These are phyloP conservation scores for Ornithoptera alexandrae DNA, from an alignment of 2,888 invertebrate genomes.

Conservation along the genomic window DNA sequence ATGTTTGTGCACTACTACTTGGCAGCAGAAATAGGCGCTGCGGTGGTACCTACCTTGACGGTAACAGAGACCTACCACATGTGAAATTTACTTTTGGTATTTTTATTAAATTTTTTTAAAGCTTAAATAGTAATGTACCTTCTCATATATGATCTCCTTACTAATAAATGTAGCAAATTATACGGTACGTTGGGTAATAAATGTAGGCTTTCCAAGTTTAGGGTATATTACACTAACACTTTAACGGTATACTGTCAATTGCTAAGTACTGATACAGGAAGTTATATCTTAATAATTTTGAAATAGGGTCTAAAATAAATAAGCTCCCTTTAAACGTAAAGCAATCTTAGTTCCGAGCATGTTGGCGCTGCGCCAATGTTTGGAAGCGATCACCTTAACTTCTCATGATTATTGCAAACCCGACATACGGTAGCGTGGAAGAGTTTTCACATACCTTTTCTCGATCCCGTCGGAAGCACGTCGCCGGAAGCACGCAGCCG, in stretches of 20 bases:
- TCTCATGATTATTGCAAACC: slow-evolving; percentile 61
- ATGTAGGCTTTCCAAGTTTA: slow-evolving; percentile 32
- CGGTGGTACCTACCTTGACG: too few relatives aligned
- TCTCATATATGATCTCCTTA: slow-evolving; percentile 13
- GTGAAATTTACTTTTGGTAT: neutral
- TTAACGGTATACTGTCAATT: slow-evolving; percentile 27
- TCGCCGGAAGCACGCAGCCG: slow-evolving; percentile 32
- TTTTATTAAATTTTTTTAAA: neutral
- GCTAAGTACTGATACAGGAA: slow-evolving; percentile 29
- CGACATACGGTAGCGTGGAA: slow-evolving; percentile 48
- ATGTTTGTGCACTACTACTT: too few relatives aligned
- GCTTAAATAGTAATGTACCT: neutral
- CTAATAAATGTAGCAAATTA: slow-evolving; percentile 34
- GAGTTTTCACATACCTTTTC: slow-evolving; percentile 56
- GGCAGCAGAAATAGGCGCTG: too few relatives aligned
- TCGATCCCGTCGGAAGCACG: slow-evolving; percentile 33
- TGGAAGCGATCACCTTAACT: slow-evolving; percentile 60
- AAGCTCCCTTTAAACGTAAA: slow-evolving; percentile 36
- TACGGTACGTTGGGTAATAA: slow-evolving; percentile 30
- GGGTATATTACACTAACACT: slow-evolving; percentile 12
- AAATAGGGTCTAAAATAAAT: slow-evolving; percentile 34
- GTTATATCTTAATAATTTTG: slow-evolving; percentile 38
- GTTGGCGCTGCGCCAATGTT: slow-evolving; percentile 62
- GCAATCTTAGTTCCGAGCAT: slow-evolving; percentile 44
- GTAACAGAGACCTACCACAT: too few relatives aligned